Evolutionary conservation across 2,797 vertebrate species (phyloP).

Genomic region (Arrhamphus sclerolepis): DNA sequence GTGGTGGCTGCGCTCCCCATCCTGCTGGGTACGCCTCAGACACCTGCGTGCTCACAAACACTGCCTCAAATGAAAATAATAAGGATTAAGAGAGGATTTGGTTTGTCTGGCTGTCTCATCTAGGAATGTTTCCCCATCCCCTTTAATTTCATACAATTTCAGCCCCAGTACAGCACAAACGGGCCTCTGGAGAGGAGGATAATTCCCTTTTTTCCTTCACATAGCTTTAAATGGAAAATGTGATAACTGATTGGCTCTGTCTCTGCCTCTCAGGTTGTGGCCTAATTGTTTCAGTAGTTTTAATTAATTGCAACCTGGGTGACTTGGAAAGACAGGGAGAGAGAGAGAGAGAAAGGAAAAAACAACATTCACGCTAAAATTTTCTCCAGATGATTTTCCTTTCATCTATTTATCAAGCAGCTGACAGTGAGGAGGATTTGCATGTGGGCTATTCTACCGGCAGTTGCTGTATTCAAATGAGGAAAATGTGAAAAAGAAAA

Average conservation of each 20-base stretch:
- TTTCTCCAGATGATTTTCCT: slow-evolving; percentile 29
- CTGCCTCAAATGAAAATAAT: slow-evolving; percentile 34
- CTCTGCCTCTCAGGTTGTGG: slow-evolving; percentile 56
- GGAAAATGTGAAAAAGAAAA: slow-evolving; percentile 25
- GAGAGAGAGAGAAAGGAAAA: slow-evolving; percentile 38
- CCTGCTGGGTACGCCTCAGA: slow-evolving; percentile 71
- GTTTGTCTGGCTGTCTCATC: slow-evolving; percentile 64
- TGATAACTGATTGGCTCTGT: slow-evolving; percentile 44
- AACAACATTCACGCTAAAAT: slow-evolving; percentile 16
- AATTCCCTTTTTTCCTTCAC: slow-evolving; percentile 60
- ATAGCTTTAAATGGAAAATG: slow-evolving; percentile 72
- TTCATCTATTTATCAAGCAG: slow-evolving; percentile 29
- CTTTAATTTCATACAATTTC: slow-evolving; percentile 67
- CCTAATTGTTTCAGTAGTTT: slow-evolving; percentile 64
- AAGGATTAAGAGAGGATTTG: slow-evolving; percentile 65
- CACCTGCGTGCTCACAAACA: slow-evolving; percentile 31
- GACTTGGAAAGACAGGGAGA: slow-evolving; percentile 15
- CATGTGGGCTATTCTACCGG: slow-evolving; percentile 29
- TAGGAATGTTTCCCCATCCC: slow-evolving; percentile 64
- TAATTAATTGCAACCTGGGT: slow-evolving; percentile 47
- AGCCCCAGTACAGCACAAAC: slow-evolving; percentile 52
- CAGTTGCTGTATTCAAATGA: slow-evolving; percentile 54
- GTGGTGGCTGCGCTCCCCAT: slow-evolving; percentile 73
- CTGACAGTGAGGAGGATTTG: slow-evolving; percentile 38
- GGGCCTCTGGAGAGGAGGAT: slow-evolving; percentile 57